A percentile compares a stretch with the other conserved stretches of the same genome.
These are phyloP conservation scores for Cydia strobilella DNA, from an alignment of 1,140 invertebrate genomes.

Conservation along the genomic window DNA sequence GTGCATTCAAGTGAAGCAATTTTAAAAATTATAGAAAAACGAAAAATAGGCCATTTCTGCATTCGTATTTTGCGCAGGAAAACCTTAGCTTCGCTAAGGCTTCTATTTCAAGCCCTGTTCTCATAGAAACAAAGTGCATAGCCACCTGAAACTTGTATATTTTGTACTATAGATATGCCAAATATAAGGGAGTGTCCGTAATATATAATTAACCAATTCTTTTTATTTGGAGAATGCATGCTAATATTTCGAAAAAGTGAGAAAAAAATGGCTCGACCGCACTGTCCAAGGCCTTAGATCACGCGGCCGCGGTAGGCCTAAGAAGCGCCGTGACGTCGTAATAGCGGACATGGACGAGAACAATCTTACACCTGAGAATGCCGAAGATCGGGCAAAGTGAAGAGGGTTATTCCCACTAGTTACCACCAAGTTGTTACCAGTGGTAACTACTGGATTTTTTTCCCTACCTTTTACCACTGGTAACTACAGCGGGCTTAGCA, in stretches of 20 bases:
- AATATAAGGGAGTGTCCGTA: constrained; percentile 52
- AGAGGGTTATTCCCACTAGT: too few relatives aligned
- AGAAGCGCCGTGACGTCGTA: too few relatives aligned
- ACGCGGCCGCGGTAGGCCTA: too few relatives aligned
- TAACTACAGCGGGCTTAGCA: too few relatives aligned
- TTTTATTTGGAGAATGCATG: neutral
- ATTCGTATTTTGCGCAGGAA: neutral
- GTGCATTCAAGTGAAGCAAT: too few relatives aligned
- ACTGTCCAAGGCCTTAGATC: too few relatives aligned
- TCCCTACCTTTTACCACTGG: too few relatives aligned
- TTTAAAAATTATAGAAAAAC: neutral
- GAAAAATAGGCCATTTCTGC: neutral
- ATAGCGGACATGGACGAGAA: too few relatives aligned
- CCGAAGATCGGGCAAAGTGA: too few relatives aligned
- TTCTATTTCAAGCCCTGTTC: neutral
- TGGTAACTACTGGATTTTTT: too few relatives aligned
- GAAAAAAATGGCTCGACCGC: neutral
- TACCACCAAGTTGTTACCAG: too few relatives aligned
- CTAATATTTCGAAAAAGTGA: neutral
- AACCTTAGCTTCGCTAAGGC: neutral
- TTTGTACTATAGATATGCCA: constrained; percentile 71
- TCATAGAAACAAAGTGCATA: neutral
- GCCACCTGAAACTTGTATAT: constrained; percentile 47
- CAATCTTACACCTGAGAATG: too few relatives aligned
- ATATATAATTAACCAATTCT: constrained; percentile 15